Percentiles rank a stretch among this genome's conserved stretches.
Conservation (phyloP, 2,797 vertebrate species). For the Percopsis omiscomaycus region DNA sequence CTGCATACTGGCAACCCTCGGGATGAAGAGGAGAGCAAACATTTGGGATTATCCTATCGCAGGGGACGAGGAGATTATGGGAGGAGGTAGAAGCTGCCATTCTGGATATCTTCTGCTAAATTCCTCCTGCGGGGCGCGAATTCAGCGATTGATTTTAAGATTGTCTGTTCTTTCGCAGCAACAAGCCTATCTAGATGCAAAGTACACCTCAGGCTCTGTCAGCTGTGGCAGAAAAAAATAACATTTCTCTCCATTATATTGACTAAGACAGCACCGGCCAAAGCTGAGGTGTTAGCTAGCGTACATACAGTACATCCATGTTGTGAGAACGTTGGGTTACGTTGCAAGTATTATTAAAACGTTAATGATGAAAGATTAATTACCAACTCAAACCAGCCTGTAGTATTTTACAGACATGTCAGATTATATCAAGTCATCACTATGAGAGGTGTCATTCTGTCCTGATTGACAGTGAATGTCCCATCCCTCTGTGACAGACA, state of each 20-base stretch:
- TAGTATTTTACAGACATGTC: slow-evolving; percentile 8
- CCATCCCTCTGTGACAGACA: slow-evolving; percentile 34
- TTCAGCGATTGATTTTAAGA: slow-evolving; percentile 56
- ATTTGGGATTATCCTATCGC: slow-evolving; percentile 57
- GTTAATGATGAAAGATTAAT: slow-evolving; percentile 34
- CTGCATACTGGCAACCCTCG: slow-evolving; percentile 29
- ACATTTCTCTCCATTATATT: slow-evolving; percentile 42
- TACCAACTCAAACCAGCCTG: slow-evolving; percentile 6
- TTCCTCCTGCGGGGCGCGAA: slow-evolving; percentile 46
- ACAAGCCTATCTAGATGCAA: slow-evolving; percentile 46
- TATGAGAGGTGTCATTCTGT: slow-evolving; percentile 49
- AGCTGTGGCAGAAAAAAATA: slow-evolving; percentile 33
- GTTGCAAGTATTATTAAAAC: slow-evolving; percentile 41
- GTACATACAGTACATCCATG: slow-evolving; percentile 12
- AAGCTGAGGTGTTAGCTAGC: slow-evolving; percentile 19
- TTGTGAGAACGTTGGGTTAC: slow-evolving; percentile 28
- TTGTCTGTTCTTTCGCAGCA: slow-evolving; percentile 45
- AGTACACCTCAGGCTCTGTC: slow-evolving; percentile 45
- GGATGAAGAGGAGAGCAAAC: slow-evolving; percentile 53
- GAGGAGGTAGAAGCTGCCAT: slow-evolving; percentile 36
- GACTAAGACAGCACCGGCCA: slow-evolving; percentile 38
- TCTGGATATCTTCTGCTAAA: slow-evolving; percentile 55
- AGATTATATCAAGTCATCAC: slow-evolving; percentile 64
- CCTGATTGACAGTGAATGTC: slow-evolving; percentile 44
- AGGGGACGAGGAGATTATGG: slow-evolving; percentile 38